Percentiles rank a stretch among this genome's conserved stretches.
phyloP scores from a whole-genome alignment of 2,888 invertebrate species.

The Nephrotoma appendiculata region DNA sequence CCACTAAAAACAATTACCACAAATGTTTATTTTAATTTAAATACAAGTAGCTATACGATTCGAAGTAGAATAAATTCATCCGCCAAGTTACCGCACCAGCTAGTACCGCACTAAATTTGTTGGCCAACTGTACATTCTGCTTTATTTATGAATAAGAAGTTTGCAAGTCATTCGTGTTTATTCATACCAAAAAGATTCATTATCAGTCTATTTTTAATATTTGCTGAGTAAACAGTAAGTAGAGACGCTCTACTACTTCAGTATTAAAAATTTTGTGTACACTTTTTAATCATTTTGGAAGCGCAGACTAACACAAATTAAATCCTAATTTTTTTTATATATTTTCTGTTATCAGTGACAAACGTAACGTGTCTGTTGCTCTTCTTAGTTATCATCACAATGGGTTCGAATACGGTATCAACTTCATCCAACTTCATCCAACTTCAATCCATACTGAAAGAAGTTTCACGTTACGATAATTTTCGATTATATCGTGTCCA shows the following conservation, averaged over 20 bases:
- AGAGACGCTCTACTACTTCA: too few species aligned
- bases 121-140: background rate
- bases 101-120: background rate
- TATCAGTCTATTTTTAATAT: background rate
- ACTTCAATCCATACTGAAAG: conserved; percentile 16
- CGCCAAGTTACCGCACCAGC: too few species aligned
- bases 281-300: background rate
- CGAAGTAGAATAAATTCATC: too few species aligned
- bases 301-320: background rate
- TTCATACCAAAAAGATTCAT: background rate
- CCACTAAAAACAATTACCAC: too few species aligned
- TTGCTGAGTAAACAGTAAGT: background rate
- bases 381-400: background rate
- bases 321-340: background rate
- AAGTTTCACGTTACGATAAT: conserved; percentile 25
- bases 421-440: background rate
- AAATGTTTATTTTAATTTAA: too few species aligned
- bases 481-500: conserved; percentile 29
- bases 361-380: background rate
- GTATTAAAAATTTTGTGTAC: background rate
- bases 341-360: background rate
- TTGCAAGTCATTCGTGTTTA: background rate
- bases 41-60: too few species aligned
- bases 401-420: background rate
- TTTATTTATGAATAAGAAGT: background rate